Evolutionary conservation across 2,113 vertebrate species (phyloP).

Genomic region (Percopsis transmontana): DNA sequence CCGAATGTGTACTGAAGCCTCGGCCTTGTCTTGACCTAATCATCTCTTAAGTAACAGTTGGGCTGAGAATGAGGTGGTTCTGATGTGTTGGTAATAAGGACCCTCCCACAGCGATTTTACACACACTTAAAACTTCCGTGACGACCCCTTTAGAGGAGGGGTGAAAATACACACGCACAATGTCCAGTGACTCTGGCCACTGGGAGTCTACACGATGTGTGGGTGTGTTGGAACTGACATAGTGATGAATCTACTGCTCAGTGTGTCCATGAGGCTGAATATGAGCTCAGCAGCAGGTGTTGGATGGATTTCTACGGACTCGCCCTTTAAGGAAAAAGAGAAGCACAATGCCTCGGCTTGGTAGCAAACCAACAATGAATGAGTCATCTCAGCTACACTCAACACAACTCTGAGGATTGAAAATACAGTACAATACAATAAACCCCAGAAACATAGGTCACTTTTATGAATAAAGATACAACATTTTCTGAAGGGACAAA

Average conservation of each 20-base stretch:
- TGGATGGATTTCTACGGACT: conserved; percentile 28
- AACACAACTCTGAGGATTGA: too few species aligned
- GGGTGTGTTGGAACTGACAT: conserved; percentile 32
- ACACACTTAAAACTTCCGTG: neutral
- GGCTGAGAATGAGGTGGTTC: neutral
- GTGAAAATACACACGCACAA: conserved; percentile 13
- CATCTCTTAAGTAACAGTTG: neutral
- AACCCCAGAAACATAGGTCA: too few species aligned
- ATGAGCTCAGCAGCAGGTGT: conserved; percentile 31
- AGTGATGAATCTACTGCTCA: conserved; percentile 28
- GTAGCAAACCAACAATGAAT: conserved; percentile 12
- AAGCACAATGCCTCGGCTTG: conserved; percentile 7
- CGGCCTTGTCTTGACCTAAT: neutral
- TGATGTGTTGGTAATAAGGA: neutral
- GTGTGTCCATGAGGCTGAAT: conserved; percentile 22
- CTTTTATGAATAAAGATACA: too few species aligned
- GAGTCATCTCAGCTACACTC: neutral
- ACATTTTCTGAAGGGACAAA: neutral
- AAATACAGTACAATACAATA: too few species aligned
- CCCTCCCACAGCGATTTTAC: neutral
- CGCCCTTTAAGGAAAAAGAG: neutral
- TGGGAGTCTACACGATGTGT: conserved; percentile 28
- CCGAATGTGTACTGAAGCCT: neutral
- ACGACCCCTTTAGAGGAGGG: neutral
- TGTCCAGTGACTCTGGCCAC: conserved; percentile 6